Conservation (phyloP, 2,797 vertebrate species). For the Nannoperca obscura region DNA sequence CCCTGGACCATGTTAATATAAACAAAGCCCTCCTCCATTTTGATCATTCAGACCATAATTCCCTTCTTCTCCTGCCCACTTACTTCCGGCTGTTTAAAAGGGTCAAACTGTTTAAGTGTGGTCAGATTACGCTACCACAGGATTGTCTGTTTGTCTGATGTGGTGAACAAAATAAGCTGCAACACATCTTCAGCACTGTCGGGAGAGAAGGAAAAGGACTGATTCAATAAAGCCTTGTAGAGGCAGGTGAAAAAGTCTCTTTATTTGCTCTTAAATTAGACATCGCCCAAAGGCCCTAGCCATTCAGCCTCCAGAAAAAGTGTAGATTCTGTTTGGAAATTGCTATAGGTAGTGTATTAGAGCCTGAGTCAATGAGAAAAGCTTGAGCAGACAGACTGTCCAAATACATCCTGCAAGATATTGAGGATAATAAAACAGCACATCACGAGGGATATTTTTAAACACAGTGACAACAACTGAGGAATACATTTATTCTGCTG, state of each 20-base stretch:
- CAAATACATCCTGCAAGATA: conserved; percentile 14
- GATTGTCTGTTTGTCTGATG: background rate
- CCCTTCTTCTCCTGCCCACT: too few relatives aligned
- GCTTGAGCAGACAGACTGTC: conserved; percentile 17
- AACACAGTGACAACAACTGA: conserved; percentile 6
- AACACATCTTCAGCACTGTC: background rate
- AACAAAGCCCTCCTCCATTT: too few relatives aligned
- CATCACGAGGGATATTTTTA: conserved; percentile 34
- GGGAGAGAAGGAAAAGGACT: conserved; percentile 8
- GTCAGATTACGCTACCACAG: too few relatives aligned
- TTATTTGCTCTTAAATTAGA: conserved; percentile 50
- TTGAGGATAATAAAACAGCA: conserved; percentile 15
- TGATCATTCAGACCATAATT: too few relatives aligned
- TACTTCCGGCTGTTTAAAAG: too few relatives aligned
- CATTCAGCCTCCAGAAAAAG: conserved; percentile 27
- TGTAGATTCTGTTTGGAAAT: conserved; percentile 32
- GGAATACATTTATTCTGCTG: conserved; percentile 30
- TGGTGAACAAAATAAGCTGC: conserved; percentile 11
- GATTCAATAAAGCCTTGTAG: conserved; percentile 26
- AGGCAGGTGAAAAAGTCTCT: conserved; percentile 29
- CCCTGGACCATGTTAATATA: too few relatives aligned
- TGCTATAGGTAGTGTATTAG: conserved; percentile 29
- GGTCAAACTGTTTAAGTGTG: too few relatives aligned
- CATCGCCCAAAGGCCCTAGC: conserved; percentile 3
- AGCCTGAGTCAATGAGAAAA: conserved; percentile 36